Conservation (phyloP, 2,113 vertebrate species). For the Okapia johnstoni region DNA sequence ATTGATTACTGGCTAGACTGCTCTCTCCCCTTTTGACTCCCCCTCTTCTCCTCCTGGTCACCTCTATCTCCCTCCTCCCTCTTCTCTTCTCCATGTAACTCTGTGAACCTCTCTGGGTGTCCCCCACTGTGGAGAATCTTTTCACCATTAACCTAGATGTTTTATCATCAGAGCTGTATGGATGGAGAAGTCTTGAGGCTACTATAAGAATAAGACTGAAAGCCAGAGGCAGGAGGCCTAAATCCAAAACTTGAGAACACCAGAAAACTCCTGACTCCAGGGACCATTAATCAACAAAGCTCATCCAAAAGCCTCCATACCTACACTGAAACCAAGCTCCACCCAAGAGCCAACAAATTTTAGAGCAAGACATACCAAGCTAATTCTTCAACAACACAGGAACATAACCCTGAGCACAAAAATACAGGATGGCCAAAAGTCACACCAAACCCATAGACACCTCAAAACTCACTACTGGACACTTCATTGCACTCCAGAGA, state of each 20-base stretch:
- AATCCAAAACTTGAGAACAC: background rate
- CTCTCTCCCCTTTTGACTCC: background rate
- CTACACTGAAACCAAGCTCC: background rate
- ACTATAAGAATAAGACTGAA: background rate
- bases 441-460: background rate
- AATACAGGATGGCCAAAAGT: fast-evolving
- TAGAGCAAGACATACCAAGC: background rate
- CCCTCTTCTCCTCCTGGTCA: background rate
- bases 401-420: background rate
- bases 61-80: background rate
- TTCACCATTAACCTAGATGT: background rate
- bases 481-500: background rate
- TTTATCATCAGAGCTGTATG: background rate
- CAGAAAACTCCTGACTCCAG: background rate
- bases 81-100: background rate
- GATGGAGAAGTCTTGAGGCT: background rate
- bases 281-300: background rate
- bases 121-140: background rate
- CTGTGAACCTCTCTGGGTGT: background rate
- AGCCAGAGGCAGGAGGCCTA: background rate
- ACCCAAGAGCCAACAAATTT: background rate
- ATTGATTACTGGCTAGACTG: background rate
- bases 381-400: background rate
- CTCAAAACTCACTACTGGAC: background rate
- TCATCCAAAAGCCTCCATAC: background rate